Evolutionary conservation across 1,140 invertebrate species (phyloP).

Genomic region (Philotrypesis tridentata): DNA sequence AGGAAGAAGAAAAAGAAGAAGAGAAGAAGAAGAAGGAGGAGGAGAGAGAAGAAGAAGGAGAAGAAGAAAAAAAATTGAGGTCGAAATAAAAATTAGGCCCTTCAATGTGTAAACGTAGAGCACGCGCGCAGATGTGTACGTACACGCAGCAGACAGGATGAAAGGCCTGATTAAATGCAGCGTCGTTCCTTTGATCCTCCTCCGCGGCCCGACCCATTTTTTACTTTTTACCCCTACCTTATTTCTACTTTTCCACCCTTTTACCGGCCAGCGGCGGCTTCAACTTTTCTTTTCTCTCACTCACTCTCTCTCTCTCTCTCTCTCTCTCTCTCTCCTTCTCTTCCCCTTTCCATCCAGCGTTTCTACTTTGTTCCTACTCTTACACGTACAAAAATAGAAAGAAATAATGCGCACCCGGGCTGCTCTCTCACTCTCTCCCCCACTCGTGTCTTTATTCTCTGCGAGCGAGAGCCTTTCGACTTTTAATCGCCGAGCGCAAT

Average conservation of each 20-base stretch:
- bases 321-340: constrained; percentile 22
- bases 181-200: constrained; percentile 26
- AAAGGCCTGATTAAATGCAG: constrained; percentile 38
- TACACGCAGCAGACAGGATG: constrained; percentile 6
- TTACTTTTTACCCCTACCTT: constrained; percentile 13
- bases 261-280: constrained; percentile 1
- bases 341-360: constrained; percentile 15
- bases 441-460: constrained; percentile 5
- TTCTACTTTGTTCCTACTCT: neutral
- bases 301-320: constrained; percentile 41
- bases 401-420: neutral
- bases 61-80: neutral
- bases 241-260: constrained; percentile 19
- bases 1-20: too few relatives aligned
- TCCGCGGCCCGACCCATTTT: constrained; percentile 15
- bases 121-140: neutral
- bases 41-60: too few relatives aligned
- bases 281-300: neutral
- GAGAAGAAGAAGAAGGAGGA: too few relatives aligned
- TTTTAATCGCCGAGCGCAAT: constrained; percentile 24
- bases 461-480: neutral
- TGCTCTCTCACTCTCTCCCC: neutral
- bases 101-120: neutral
- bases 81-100: constrained; percentile 28
- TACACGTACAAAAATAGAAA: constrained; percentile 3